phyloP scores from a whole-genome alignment of 2,888 invertebrate species.

The Galeopsomyia nigrocyanea region DNA sequence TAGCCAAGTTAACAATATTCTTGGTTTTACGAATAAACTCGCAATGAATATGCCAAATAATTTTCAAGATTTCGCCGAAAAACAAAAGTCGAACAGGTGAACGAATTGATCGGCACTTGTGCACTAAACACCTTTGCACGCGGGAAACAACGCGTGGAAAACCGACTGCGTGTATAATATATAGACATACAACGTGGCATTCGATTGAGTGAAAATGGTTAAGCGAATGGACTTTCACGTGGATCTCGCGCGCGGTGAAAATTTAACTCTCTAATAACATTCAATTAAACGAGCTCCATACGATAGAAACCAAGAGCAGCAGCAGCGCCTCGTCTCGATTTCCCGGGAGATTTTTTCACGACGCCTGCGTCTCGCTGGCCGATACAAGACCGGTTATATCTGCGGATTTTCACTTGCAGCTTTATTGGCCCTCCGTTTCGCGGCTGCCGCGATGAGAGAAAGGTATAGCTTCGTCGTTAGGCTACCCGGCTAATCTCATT shows the following conservation, averaged over 20 bases:
- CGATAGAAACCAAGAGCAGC: neutral
- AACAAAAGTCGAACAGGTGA: too few species aligned
- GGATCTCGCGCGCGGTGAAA: neutral
- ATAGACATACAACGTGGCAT: constrained; percentile 4
- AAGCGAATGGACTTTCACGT: constrained; percentile 5
- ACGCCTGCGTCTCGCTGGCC: neutral
- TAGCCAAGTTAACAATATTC: too few species aligned
- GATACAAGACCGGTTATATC: too few species aligned
- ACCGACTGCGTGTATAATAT: neutral
- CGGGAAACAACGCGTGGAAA: too few species aligned
- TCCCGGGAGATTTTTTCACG: constrained; percentile 29
- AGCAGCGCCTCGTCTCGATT: constrained; percentile 21
- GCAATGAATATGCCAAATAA: too few species aligned
- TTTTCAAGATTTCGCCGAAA: too few species aligned
- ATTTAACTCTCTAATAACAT: neutral
- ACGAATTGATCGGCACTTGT: too few species aligned
- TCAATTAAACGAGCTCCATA: neutral
- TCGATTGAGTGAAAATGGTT: neutral
- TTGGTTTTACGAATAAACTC: too few species aligned
- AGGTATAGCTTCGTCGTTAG: neutral
- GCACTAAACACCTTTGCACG: too few species aligned
- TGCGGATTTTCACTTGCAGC: too few species aligned
- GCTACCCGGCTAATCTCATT: neutral
- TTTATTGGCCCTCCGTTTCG: too few species aligned
- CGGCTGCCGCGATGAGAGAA: too few species aligned